Evolutionary conservation across 2,888 invertebrate species (phyloP).

Genomic region (Yponomeuta cagnagella): DNA sequence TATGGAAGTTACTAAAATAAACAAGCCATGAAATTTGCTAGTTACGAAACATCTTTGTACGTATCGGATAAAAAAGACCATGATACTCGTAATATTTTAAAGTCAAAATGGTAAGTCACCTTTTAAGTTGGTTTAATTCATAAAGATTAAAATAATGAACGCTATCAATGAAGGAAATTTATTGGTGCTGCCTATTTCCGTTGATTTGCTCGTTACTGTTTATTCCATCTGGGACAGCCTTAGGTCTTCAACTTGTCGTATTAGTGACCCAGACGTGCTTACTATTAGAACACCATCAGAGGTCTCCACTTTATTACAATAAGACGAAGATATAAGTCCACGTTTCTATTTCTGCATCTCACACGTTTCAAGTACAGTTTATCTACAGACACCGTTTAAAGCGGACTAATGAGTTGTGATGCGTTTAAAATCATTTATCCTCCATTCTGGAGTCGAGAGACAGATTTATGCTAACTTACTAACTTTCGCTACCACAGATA

Average conservation of each 20-base stretch:
- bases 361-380: slow-evolving; percentile 3
- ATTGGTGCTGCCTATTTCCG: neutral
- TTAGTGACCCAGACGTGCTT: neutral
- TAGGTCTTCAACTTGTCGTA: neutral
- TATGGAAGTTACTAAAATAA: no score
- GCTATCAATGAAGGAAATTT: neutral
- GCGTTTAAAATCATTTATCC: neutral
- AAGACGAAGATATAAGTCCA: neutral
- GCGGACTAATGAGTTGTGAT: slow-evolving; percentile 1
- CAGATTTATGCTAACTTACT: neutral
- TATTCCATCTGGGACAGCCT: neutral
- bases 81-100: neutral
- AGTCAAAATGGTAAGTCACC: neutral
- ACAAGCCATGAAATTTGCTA: no score
- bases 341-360: slow-evolving; percentile 3
- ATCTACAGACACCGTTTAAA: neutral
- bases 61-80: no score
- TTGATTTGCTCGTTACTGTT: slow-evolving; percentile 1
- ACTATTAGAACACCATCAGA: neutral
- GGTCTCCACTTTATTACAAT: neutral
- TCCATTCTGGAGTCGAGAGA: neutral
- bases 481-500: neutral
- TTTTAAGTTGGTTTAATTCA: neutral
- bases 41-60: no score
- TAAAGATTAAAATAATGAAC: neutral